phyloP scores from a whole-genome alignment of 2,113 vertebrate genomes.

The Orycteropus afer region DNA sequence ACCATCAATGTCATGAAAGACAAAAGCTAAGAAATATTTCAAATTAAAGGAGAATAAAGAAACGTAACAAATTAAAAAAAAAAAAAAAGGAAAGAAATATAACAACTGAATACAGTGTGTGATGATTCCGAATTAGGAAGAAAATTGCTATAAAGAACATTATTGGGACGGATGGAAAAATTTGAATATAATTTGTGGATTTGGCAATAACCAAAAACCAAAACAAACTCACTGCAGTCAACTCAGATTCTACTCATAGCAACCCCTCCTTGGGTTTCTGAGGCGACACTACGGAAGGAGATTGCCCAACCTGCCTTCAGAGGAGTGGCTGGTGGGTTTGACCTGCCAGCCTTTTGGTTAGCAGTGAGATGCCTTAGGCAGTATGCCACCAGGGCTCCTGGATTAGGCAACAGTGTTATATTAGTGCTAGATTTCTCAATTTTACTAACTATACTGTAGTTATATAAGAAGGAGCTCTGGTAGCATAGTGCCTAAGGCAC shows the following conservation, averaged over 20 bases:
- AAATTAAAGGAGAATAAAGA: background rate
- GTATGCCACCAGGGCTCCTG: too few relatives aligned
- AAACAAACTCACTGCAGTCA: too few relatives aligned
- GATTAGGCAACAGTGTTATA: background rate
- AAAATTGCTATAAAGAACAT: background rate
- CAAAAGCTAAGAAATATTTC: conserved; percentile 4
- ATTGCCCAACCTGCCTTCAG: too few relatives aligned
- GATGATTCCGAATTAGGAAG: background rate
- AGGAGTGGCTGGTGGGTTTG: too few relatives aligned
- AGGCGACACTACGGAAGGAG: too few relatives aligned
- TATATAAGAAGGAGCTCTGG: too few relatives aligned
- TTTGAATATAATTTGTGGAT: background rate
- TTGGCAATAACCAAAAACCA: background rate
- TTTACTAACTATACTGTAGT: background rate
- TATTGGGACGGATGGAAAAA: background rate
- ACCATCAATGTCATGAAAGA: background rate
- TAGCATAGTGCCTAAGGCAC: too few relatives aligned
- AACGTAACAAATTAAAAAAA: background rate
- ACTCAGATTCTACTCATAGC: too few relatives aligned
- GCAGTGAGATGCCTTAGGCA: too few relatives aligned
- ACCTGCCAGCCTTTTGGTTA: too few relatives aligned
- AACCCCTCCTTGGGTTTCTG: too few relatives aligned
- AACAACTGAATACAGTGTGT: background rate
- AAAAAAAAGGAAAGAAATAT: background rate
- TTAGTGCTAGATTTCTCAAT: background rate